phyloP scores from a whole-genome alignment of 2,888 invertebrate genomes.

The Synanthedon tipuliformis region DNA sequence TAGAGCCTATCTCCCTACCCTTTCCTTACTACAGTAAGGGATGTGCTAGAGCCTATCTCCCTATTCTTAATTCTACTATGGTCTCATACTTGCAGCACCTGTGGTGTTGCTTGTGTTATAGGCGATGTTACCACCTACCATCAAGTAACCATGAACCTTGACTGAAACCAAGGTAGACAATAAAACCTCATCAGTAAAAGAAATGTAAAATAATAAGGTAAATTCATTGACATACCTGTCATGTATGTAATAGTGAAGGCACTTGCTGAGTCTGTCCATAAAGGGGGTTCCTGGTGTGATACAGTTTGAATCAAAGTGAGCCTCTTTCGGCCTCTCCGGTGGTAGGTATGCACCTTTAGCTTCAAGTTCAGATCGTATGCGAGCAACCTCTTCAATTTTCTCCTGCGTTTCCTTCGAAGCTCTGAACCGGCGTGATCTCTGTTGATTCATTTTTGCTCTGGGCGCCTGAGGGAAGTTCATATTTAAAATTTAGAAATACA shows the following conservation, averaged over 20 bases:
- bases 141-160: too few species aligned
- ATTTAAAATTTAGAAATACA: not conserved
- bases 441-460: slow-evolving; percentile 99
- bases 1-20: too few species aligned
- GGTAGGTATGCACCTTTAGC: slow-evolving; percentile 82
- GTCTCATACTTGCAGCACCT: too few species aligned
- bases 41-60: too few species aligned
- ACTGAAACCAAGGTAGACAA: too few species aligned
- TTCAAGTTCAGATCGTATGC: slow-evolving; percentile 79
- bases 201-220: too few species aligned
- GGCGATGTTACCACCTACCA: too few species aligned
- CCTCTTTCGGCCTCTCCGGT: slow-evolving; percentile 88
- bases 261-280: slow-evolving; percentile 89
- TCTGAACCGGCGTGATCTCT: slow-evolving; percentile 94
- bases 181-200: too few species aligned
- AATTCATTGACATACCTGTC: slow-evolving; percentile 61
- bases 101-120: too few species aligned
- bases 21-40: too few species aligned
- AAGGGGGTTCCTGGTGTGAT: slow-evolving; percentile 99
- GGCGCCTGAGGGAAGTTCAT: slow-evolving; percentile 76
- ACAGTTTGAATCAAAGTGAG: slow-evolving; percentile 98
- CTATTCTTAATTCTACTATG: too few species aligned
- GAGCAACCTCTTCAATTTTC: slow-evolving; percentile 86
- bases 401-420: slow-evolving; percentile 95
- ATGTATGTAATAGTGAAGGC: slow-evolving; percentile 90